Evolutionary conservation across 64 coral and sea anemone species (phyloP), one percentile per base, ranked within the genome.

Genomic region (Montipora cactus): DNA sequence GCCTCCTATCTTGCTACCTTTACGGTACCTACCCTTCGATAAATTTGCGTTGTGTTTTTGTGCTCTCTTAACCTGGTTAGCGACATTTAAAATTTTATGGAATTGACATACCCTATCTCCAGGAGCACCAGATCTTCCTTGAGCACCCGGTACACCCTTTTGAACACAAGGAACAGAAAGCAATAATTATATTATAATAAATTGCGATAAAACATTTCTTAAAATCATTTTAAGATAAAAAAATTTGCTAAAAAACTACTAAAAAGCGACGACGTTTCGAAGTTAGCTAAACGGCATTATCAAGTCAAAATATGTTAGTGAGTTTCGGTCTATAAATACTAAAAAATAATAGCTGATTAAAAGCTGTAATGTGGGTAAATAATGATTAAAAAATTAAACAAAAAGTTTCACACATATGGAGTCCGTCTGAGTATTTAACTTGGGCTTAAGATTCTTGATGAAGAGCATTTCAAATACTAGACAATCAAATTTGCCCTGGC

Each of bases 391-490:
- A 78, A 18, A 78, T 70, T 82, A 82, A 49, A 53, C 67, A 82
- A 91, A 91, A 0, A 91, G 62, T 47, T 82, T 81, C 4, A 79
- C 89, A 50, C n/a, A 50, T 49, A 74, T 4, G 25, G 77, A 91
- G 89, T 91, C 89, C 28, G 64, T 82, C 66, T 81, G 85, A 5
- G 48, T 72, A 53, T 88, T 88, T 51, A 74, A 48, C 23, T 67
- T 73, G 44, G 67, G 78, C 67, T 20, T 21, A 37, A 52, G 59
- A 14, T 52, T 66, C 67, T 49, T 68, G 10, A 91, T 91, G 44
- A 72, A 82, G 4, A 91, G 53, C 78, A 91, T 91, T 82, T 91
- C 89, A 75, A 67, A 81, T 49, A 91, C 72, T 52, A 91, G 74
- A 57, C 89, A 82, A 53, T 81, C 78, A 66, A 66, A 91, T 72